phyloP scores from a whole-genome alignment of 2,113 vertebrate species.

The Geococcyx californianus region DNA sequence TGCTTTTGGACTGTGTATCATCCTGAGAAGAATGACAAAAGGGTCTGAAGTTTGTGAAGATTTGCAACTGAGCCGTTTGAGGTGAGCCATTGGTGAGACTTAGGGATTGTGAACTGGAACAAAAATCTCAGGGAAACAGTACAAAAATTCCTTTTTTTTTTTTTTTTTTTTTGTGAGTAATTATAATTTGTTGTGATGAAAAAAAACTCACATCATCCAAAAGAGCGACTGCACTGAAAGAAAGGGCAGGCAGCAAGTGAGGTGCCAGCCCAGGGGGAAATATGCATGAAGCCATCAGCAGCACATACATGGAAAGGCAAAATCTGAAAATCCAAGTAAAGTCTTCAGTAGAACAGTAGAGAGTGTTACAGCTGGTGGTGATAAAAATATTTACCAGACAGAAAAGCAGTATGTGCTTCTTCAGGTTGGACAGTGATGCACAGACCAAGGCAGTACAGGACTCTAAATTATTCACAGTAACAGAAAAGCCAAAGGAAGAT shows the following conservation, averaged over 20 bases:
- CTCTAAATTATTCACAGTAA: background rate
- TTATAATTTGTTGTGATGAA: background rate
- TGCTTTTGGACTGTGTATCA: background rate
- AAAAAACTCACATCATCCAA: background rate
- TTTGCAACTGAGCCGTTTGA: background rate
- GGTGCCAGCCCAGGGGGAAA: background rate
- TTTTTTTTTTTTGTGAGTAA: background rate
- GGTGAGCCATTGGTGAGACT: background rate
- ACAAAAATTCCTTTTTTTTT: background rate
- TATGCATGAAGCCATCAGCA: background rate
- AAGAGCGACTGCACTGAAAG: background rate
- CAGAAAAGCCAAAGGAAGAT: background rate
- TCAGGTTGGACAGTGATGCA: background rate
- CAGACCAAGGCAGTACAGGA: background rate
- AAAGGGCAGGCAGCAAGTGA: background rate
- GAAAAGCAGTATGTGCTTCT: background rate
- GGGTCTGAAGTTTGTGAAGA: background rate
- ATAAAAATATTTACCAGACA: background rate
- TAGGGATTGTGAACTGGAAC: background rate
- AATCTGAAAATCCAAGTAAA: background rate
- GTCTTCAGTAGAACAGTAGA: background rate
- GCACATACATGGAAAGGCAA: accelerated
- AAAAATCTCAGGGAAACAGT: background rate
- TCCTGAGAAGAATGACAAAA: background rate
- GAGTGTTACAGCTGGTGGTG: background rate